These are phyloP conservation scores for Collichthys lucidus DNA, from an alignment of 2,113 vertebrate genomes.

Conservation along the genomic window DNA sequence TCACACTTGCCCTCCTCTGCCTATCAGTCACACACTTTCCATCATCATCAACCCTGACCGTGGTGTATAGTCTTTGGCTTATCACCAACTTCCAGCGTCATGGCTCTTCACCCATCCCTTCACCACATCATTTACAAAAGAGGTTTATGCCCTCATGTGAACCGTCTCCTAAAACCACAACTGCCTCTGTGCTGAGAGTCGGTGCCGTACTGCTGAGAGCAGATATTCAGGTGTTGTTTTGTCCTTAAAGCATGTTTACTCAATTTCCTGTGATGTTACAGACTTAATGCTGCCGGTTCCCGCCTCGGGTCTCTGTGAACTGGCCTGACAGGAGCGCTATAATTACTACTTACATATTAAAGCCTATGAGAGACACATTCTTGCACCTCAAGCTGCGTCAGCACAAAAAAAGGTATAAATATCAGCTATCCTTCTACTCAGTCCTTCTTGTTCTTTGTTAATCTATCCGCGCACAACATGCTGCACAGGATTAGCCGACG, in stretches of 20 bases:
- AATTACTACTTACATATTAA: slow-evolving; percentile 35
- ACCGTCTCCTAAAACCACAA: slow-evolving; percentile 47
- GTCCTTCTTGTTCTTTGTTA: slow-evolving; percentile 16
- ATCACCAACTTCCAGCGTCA: slow-evolving; percentile 41
- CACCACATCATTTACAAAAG: slow-evolving; percentile 52
- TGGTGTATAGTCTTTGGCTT: slow-evolving; percentile 46
- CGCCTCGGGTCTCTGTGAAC: slow-evolving; percentile 35
- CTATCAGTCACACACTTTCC: slow-evolving; percentile 54
- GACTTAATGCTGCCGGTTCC: slow-evolving; percentile 20
- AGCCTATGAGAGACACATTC: not conserved
- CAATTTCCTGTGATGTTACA: slow-evolving; percentile 24
- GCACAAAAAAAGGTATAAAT: slow-evolving; percentile 29
- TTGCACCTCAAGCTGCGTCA: slow-evolving; percentile 7
- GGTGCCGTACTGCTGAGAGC: slow-evolving; percentile 29
- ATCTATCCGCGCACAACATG: slow-evolving; percentile 14
- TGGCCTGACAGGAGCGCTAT: slow-evolving; percentile 14
- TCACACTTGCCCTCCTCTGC: not conserved
- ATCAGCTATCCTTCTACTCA: not conserved
- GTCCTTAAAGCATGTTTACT: slow-evolving; percentile 37
- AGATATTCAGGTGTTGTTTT: slow-evolving; percentile 38
- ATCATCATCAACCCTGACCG: slow-evolving; percentile 56
- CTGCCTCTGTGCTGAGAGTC: slow-evolving; percentile 15
- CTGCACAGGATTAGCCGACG: slow-evolving; percentile 18
- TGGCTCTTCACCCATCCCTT: slow-evolving; percentile 47
- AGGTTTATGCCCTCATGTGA: slow-evolving; percentile 65